Evolutionary conservation across 2,113 vertebrate species (phyloP).

Genomic region (Hyperoodon ampullatus): DNA sequence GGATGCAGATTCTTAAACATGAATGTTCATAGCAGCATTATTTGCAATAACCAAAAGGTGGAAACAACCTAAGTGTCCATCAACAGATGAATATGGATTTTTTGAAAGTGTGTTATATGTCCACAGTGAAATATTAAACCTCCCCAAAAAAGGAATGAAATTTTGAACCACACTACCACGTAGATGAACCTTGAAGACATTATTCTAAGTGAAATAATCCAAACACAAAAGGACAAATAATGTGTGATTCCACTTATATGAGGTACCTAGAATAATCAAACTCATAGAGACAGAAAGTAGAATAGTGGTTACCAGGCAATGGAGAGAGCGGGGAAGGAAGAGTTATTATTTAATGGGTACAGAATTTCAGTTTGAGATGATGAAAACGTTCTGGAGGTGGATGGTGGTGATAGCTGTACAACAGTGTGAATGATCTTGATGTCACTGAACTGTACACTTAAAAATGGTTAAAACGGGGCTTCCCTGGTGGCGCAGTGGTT

Average conservation of each 20-base stretch:
- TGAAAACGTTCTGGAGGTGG: background rate
- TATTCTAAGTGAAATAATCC: background rate
- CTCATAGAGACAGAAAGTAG: background rate
- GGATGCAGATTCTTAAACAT: background rate
- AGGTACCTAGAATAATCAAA: background rate
- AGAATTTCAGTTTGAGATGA: background rate
- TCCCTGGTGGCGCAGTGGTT: too few relatives aligned
- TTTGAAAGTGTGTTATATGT: background rate
- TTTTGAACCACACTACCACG: background rate
- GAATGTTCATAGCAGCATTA: background rate
- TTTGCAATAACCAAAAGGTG: background rate
- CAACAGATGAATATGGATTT: background rate
- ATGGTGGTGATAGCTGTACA: background rate
- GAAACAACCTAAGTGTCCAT: background rate
- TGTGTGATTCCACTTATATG: background rate
- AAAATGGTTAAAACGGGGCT: background rate
- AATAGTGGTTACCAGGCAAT: background rate
- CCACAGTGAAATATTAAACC: background rate
- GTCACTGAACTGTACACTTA: background rate
- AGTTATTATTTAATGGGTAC: background rate
- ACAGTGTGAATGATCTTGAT: background rate
- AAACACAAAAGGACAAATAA: background rate
- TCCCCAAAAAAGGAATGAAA: background rate
- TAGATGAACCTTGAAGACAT: background rate
- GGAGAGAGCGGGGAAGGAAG: rapidly evolving